Evolutionary conservation across 2,113 vertebrate species (phyloP), one percentile per base, ranked within the genome.

Genomic region (Dascyllus trimaculatus): DNA sequence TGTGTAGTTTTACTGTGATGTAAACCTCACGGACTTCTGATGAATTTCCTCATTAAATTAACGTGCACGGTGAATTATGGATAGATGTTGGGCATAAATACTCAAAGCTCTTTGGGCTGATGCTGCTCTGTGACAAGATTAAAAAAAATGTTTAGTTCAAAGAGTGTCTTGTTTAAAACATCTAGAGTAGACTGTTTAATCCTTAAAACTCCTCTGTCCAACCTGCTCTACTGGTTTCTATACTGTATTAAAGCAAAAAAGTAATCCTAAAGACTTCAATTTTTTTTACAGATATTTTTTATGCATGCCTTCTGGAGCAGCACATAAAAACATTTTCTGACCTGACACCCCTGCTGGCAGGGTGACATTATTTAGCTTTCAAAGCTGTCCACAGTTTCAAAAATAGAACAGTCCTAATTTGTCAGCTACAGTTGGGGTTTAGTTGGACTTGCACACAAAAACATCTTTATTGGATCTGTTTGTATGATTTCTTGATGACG

Each of bases 11-110:
- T n/a, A 61, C 52, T 43, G 40, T 58, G 40, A 74, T 54, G 63
- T 59, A 71, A 75, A 60, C 21, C 29, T 11, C 66, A 68, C 4
- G 4, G 19, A 48, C 56, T 21, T 65, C 32, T 29, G 48, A 73
- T 78, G 9, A 61, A 45, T 77, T 72, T 67, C n/a, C 54, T 81
- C 4, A 24, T 70, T 79, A 66, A 67, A 77, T 58, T 75, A 85
- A 62, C 48, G 57, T 35, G 29, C 0, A 10, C 35, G 5, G 24
- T 18, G 67, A 64, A 66, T 53, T 71, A 38, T 67, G 21, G 38
- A 81, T 71, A 14, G 18, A 60, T 57, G 63, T 22, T 61, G 43
- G 38, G 2, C 57, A 57, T 24, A 68, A 52, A n/a, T 3, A 32
- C 26, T 57, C 22, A 71, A 69, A 58, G 43, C 45, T 17, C 46